A percentile compares a stretch with the other conserved stretches of the same genome.
Conservation (phyloP, 2,797 vertebrate genomes). For the Lutjanus argentimaculatus region DNA sequence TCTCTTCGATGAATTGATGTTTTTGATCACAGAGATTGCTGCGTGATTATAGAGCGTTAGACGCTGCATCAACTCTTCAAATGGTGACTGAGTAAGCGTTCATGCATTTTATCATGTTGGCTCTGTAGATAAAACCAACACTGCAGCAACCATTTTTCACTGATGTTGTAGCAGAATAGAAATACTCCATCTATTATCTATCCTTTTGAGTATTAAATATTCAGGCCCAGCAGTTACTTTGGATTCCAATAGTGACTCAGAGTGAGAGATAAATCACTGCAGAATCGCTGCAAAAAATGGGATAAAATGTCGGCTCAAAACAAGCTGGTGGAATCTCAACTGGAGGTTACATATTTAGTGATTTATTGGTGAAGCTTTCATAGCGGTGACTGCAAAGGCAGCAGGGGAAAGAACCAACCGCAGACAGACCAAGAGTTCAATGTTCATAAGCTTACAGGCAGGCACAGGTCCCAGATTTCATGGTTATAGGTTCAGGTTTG, state of each 20-base stretch:
- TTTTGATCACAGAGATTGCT: neutral
- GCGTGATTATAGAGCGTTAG: neutral
- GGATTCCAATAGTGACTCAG: conserved; percentile 1
- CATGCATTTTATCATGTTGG: neutral
- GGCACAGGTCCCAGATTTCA: neutral
- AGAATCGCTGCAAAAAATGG: neutral
- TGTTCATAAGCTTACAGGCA: neutral
- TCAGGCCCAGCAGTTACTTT: conserved; percentile 11
- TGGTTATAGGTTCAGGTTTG: neutral
- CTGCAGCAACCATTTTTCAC: neutral
- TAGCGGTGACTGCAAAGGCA: neutral
- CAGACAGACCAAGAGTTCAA: neutral
- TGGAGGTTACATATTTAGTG: neutral
- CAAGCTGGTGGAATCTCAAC: neutral
- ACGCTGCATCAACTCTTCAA: neutral
- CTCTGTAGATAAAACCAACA: neutral
- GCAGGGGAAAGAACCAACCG: neutral
- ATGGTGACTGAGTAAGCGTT: neutral
- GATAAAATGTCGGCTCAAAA: neutral
- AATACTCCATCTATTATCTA: neutral
- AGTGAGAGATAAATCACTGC: conserved; percentile 3
- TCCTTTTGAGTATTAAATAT: conserved; percentile 13
- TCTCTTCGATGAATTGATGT: neutral
- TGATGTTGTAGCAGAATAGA: neutral
- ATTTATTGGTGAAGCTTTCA: neutral